Percentiles rank a stretch among this genome's conserved stretches.
phyloP scores from a whole-genome alignment of 2,113 vertebrate species.

The Tachuris rubrigastra region DNA sequence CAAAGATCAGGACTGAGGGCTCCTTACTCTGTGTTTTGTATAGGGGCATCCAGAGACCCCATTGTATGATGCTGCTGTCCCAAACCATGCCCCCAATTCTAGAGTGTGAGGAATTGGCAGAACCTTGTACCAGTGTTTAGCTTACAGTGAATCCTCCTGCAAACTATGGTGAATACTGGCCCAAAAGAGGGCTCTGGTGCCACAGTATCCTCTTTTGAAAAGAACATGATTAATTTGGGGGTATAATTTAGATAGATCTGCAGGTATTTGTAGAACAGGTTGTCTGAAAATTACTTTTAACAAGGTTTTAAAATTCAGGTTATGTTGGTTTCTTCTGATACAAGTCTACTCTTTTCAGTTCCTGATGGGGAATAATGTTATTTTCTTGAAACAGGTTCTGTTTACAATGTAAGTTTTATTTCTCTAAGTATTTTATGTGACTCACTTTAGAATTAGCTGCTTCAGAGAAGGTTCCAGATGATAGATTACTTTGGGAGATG shows the following conservation, averaged over 20 bases:
- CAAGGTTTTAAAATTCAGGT: background rate
- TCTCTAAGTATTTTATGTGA: background rate
- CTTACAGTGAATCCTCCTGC: background rate
- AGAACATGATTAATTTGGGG: background rate
- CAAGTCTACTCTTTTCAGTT: background rate
- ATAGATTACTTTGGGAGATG: background rate
- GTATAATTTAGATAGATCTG: background rate
- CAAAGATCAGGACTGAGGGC: background rate
- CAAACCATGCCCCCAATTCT: background rate
- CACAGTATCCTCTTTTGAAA: background rate
- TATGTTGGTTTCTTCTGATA: background rate
- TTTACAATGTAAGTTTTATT: background rate
- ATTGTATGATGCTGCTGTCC: background rate
- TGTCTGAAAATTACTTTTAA: background rate
- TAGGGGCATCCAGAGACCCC: background rate
- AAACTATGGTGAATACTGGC: background rate
- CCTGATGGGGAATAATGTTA: background rate
- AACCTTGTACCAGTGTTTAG: background rate
- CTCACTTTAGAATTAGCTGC: background rate
- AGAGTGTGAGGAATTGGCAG: background rate
- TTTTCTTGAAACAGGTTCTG: background rate
- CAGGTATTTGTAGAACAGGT: background rate
- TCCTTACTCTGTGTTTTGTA: background rate
- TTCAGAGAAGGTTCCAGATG: background rate
- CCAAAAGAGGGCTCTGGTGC: background rate